Conservation (phyloP, 2,888 invertebrate genomes). For the Patella ulyssiponensis region DNA sequence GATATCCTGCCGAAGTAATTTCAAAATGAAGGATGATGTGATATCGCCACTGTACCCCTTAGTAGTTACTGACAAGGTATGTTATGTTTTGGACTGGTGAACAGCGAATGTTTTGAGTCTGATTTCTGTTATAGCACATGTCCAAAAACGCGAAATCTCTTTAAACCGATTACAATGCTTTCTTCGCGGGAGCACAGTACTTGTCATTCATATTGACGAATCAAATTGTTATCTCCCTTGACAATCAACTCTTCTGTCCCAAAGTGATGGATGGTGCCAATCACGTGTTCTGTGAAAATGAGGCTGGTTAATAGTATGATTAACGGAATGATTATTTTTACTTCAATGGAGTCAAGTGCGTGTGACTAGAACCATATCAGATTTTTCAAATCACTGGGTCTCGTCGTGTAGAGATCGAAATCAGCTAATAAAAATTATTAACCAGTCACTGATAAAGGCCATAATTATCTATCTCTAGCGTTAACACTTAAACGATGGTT, state of each 20-base stretch:
- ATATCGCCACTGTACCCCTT: no score
- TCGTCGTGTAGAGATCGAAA: not conserved
- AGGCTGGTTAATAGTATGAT: slow-evolving; percentile 7
- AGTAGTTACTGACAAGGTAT: no score
- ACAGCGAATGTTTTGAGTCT: no score
- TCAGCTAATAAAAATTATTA: slow-evolving; percentile 5
- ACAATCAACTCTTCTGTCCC: slow-evolving; percentile 7
- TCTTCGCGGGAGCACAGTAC: not conserved
- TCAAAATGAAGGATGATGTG: no score
- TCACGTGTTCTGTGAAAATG: slow-evolving; percentile 5
- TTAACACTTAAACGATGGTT: no score
- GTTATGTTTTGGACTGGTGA: no score
- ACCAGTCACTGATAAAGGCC: not conserved
- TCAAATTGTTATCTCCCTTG: slow-evolving; percentile 7
- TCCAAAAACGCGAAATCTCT: not conserved
- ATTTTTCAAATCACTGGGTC: no score
- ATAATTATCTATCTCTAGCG: no score
- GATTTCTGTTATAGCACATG: not conserved
- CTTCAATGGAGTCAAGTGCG: not conserved
- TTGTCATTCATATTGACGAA: not conserved
- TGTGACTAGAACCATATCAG: no score
- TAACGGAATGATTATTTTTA: not conserved
- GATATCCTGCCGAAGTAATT: no score
- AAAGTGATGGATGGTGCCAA: slow-evolving; percentile 10
- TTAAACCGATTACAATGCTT: not conserved